A percentile compares a stretch with the other conserved stretches of the same genome.
Evolutionary conservation across 1,140 invertebrate species (phyloP).

Genomic region (Drosophila kohkoa): DNA sequence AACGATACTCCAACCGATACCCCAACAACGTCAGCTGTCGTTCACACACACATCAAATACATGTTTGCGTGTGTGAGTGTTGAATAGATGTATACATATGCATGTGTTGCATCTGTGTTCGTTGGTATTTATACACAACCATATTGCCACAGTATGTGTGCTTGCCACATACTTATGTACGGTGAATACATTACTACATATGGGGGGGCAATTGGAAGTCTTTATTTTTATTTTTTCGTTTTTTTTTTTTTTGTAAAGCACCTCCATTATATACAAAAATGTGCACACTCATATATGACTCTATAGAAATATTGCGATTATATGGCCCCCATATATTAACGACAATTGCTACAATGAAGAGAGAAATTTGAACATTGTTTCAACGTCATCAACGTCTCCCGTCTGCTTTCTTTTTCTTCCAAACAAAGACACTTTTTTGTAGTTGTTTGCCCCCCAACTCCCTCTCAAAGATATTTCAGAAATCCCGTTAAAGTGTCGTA

Average conservation of each 20-base stretch:
- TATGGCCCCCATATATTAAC: slow-evolving; percentile 28
- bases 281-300: slow-evolving; percentile 3
- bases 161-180: slow-evolving; percentile 50
- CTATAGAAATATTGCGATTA: slow-evolving; percentile 3
- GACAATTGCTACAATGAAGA: slow-evolving; percentile 18
- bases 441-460: neutral
- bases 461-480: slow-evolving; percentile 27
- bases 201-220: slow-evolving; percentile 22
- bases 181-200: slow-evolving; percentile 30
- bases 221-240: neutral
- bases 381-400: slow-evolving; percentile 68
- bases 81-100: slow-evolving; percentile 28
- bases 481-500: slow-evolving; percentile 16
- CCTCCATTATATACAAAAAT: slow-evolving; percentile 11
- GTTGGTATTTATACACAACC: slow-evolving; percentile 51
- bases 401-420: slow-evolving; percentile 71
- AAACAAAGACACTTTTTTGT: slow-evolving; percentile 61
- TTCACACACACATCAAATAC: slow-evolving; percentile 22
- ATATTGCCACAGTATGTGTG: slow-evolving; percentile 38
- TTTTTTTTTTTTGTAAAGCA: neutral
- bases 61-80: neutral
- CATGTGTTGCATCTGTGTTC: slow-evolving; percentile 34
- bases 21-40: slow-evolving; percentile 54
- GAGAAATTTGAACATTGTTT: slow-evolving; percentile 66
- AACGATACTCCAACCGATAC: slow-evolving; percentile 31